Percentiles rank a stretch among this genome's conserved stretches.
phyloP scores from a whole-genome alignment of 2,888 invertebrate species.

The Dromius quadrimaculatus region DNA sequence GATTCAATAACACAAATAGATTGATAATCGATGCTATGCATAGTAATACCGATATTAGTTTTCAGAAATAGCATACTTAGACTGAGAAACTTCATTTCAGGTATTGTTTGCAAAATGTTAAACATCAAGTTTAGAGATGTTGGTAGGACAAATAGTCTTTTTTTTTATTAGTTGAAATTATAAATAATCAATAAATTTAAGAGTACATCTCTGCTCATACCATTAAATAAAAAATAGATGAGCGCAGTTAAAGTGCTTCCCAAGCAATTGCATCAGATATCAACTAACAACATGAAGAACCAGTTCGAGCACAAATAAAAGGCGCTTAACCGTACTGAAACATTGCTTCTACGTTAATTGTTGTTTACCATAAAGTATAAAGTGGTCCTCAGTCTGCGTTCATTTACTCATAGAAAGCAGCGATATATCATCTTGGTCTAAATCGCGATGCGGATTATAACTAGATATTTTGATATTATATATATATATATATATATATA shows the following conservation, averaged over 20 bases:
- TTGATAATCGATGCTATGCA: no score
- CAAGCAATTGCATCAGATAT: constrained; percentile 49
- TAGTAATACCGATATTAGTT: no score
- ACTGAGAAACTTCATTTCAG: no score
- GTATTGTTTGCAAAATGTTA: no score
- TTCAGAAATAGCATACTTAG: no score
- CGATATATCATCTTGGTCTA: constrained; percentile 25
- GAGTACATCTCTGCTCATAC: constrained; percentile 29
- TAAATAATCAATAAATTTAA: no score
- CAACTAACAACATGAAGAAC: constrained; percentile 29
- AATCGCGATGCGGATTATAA: neutral
- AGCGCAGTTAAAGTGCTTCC: constrained; percentile 47
- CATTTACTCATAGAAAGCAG: constrained; percentile 21
- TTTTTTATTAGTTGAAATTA: no score
- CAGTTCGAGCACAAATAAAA: constrained; percentile 44
- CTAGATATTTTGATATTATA: no score
- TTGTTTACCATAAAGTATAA: constrained; percentile 44
- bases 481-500: no score
- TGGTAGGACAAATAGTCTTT: no score
- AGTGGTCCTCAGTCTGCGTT: constrained; percentile 10
- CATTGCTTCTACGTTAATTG: constrained; percentile 48
- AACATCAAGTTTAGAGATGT: no score
- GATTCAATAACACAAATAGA: no score
- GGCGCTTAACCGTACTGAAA: constrained; percentile 33
- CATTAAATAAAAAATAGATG: constrained; percentile 49